These are phyloP conservation scores for Triplophysa siluroides DNA, from an alignment of 2,113 vertebrate genomes.

Conservation along the genomic window DNA sequence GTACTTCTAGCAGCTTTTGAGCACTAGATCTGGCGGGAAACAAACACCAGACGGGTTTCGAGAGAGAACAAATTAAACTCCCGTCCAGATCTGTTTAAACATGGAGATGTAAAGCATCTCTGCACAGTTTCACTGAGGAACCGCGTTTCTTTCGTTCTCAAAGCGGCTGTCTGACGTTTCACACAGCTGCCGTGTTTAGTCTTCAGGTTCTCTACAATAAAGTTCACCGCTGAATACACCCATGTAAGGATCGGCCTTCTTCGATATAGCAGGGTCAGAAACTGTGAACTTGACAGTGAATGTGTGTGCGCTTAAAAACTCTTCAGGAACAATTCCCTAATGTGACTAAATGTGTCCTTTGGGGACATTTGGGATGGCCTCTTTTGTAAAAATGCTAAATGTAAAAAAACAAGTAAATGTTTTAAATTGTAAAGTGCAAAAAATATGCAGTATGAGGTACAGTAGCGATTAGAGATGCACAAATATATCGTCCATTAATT, in stretches of 20 bases:
- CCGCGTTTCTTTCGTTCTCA: background rate
- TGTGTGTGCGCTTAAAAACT: background rate
- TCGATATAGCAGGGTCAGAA: background rate
- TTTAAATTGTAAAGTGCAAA: too few species aligned
- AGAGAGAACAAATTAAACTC: background rate
- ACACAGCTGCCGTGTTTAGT: background rate
- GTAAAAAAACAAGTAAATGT: too few species aligned
- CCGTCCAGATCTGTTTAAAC: constrained; percentile 29
- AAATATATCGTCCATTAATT: too few species aligned
- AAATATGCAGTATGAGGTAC: too few species aligned
- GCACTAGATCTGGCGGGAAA: background rate
- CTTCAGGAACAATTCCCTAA: too few species aligned
- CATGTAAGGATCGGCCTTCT: constrained; percentile 44
- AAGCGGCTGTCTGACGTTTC: constrained; percentile 5
- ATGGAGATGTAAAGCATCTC: constrained; percentile 6
- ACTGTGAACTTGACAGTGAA: background rate
- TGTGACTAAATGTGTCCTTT: too few species aligned
- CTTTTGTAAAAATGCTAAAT: too few species aligned
- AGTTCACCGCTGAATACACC: background rate
- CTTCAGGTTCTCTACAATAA: constrained; percentile 28
- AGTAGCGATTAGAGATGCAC: too few species aligned
- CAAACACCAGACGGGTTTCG: background rate
- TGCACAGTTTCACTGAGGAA: constrained; percentile 46
- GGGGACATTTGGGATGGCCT: too few species aligned
- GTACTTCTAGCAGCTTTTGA: background rate